Evolutionary conservation across 2,797 vertebrate genomes (phyloP).

Genomic region (Sebastolobus altivelis): DNA sequence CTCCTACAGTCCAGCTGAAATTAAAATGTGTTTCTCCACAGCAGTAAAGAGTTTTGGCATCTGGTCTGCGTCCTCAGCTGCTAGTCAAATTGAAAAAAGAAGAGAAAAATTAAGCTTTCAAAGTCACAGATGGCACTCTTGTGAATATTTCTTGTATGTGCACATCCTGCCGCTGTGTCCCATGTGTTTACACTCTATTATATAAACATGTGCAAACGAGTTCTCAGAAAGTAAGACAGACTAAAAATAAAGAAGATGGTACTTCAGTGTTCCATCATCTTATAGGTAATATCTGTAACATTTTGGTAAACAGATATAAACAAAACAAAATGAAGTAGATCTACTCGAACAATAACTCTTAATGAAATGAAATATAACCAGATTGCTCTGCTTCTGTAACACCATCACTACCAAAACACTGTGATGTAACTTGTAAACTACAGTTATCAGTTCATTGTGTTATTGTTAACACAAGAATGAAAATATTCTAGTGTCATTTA

Average conservation of each 20-base stretch:
- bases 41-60: neutral
- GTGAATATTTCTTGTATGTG: constrained; percentile 8
- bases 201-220: constrained; percentile 3
- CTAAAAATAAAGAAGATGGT: neutral
- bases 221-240: neutral
- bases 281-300: neutral
- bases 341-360: neutral
- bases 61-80: constrained; percentile 8
- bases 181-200: constrained; percentile 30
- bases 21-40: neutral
- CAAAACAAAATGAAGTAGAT: neutral
- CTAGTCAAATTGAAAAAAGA: neutral
- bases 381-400: neutral
- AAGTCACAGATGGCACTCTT: neutral
- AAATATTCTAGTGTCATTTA: neutral
- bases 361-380: no score
- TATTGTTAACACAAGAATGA: neutral
- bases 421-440: neutral
- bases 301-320: neutral
- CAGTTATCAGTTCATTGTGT: neutral
- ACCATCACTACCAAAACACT: neutral
- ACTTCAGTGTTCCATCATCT: neutral
- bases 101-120: neutral
- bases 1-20: neutral
- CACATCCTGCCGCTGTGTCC: neutral